A percentile compares a stretch with the other conserved stretches of the same genome.
These are phyloP conservation scores for Amblyjoppa fuscipennis DNA, from an alignment of 2,888 invertebrate genomes.

Conservation along the genomic window DNA sequence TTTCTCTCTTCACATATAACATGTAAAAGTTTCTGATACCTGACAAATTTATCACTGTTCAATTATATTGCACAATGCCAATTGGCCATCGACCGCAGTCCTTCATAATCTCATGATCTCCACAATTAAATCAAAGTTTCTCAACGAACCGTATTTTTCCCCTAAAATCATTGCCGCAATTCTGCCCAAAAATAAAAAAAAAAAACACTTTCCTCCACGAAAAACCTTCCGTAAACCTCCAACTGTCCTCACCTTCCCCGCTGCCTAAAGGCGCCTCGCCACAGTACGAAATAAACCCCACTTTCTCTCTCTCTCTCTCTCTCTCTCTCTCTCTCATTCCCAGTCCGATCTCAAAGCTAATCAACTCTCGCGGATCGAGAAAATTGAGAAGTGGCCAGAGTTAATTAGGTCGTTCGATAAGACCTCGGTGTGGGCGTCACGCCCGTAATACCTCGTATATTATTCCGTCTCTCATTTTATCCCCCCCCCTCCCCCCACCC, in stretches of 20 bases:
- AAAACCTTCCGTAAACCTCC: neutral
- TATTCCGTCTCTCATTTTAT: slow-evolving; percentile 47
- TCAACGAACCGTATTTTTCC: too few relatives aligned
- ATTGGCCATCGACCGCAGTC: too few relatives aligned
- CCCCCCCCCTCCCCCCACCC: slow-evolving; percentile 4
- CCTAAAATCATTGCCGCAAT: too few relatives aligned
- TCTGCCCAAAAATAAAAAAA: too few relatives aligned
- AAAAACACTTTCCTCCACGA: too few relatives aligned
- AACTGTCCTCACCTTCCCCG: too few relatives aligned
- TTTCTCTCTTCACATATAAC: too few relatives aligned
- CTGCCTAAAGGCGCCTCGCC: neutral
- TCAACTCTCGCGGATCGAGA: neutral
- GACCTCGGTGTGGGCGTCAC: slow-evolving; percentile 46
- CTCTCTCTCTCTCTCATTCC: neutral
- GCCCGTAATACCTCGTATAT: slow-evolving; percentile 56
- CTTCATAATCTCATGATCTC: too few relatives aligned
- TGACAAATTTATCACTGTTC: too few relatives aligned
- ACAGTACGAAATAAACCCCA: neutral
- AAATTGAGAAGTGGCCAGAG: slow-evolving; percentile 32
- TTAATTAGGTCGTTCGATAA: slow-evolving; percentile 66
- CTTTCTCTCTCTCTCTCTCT: neutral
- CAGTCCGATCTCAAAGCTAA: slow-evolving; percentile 15
- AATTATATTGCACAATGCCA: too few relatives aligned
- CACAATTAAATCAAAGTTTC: too few relatives aligned
- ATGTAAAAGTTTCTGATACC: too few relatives aligned